These are phyloP conservation scores for Lophura nycthemera DNA, from an alignment of 2,113 vertebrate genomes.

Conservation along the genomic window DNA sequence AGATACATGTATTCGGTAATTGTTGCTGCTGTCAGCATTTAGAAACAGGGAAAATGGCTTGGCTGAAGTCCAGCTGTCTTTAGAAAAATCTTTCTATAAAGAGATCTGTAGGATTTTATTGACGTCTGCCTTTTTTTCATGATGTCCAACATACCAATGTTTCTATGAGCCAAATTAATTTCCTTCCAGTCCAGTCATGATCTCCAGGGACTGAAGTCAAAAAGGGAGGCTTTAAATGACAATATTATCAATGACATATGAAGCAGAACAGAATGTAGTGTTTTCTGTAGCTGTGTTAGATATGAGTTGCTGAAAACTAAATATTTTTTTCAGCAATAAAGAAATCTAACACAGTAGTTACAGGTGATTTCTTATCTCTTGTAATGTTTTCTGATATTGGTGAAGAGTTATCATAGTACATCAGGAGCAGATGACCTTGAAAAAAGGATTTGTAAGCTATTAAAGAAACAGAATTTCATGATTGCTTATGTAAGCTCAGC, in stretches of 20 bases:
- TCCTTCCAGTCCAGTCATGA: constrained; percentile 24
- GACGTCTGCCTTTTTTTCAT: constrained; percentile 11
- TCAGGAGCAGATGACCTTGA: neutral
- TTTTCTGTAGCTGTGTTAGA: constrained; percentile 8
- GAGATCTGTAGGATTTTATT: neutral
- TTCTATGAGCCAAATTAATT: constrained; percentile 10
- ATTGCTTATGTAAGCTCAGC: neutral
- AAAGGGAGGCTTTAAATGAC: constrained; percentile 15
- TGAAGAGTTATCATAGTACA: neutral
- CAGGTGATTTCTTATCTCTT: neutral
- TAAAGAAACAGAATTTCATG: neutral
- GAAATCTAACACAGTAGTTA: neutral
- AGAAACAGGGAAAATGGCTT: constrained; percentile 19
- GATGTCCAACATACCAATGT: neutral
- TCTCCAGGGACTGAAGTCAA: constrained; percentile 1
- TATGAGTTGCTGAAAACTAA: constrained; percentile 7
- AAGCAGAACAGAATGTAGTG: constrained; percentile 19
- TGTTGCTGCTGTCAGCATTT: neutral
- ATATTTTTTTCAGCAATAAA: neutral
- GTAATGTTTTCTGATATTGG: neutral
- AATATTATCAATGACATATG: constrained; percentile 3
- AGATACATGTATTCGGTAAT: neutral
- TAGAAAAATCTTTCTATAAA: constrained; percentile 21
- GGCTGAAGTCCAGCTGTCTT: constrained; percentile 6
- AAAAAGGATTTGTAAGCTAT: neutral